phyloP scores from a whole-genome alignment of 2,888 invertebrate genomes.

The Ormia ochracea region DNA sequence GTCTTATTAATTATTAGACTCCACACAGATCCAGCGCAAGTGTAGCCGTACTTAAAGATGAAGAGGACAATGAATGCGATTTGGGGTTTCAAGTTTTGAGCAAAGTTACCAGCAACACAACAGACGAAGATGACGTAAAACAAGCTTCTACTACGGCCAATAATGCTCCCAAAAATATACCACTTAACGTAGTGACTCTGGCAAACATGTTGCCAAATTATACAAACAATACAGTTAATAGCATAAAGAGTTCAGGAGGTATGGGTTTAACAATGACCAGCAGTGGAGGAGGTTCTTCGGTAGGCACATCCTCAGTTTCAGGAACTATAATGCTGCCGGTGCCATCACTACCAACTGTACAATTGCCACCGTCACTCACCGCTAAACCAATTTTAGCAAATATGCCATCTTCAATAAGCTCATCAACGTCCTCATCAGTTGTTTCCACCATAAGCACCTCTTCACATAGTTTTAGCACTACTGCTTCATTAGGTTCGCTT shows the following conservation, averaged over 20 bases:
- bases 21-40: constrained; percentile 64
- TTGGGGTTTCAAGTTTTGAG: constrained; percentile 74
- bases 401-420: constrained; percentile 51
- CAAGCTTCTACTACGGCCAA: constrained; percentile 40
- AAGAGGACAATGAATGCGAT: constrained; percentile 74
- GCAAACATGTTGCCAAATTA: constrained; percentile 47
- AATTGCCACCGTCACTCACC: constrained; percentile 63
- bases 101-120: constrained; percentile 65
- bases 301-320: constrained; percentile 33
- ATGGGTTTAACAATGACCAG: constrained; percentile 1
- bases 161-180: constrained; percentile 24
- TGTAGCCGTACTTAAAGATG: constrained; percentile 67
- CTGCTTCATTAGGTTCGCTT: constrained; percentile 27
- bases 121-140: constrained; percentile 62
- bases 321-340: constrained; percentile 67
- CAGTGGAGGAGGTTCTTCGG: constrained; percentile 15
- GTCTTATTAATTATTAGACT: not conserved
- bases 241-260: not conserved
- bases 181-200: constrained; percentile 26
- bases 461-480: constrained; percentile 33
- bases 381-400: constrained; percentile 57
- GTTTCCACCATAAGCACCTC: constrained; percentile 11
- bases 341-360: constrained; percentile 66
- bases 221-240: constrained; percentile 4
- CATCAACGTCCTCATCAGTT: constrained; percentile 64